Base-by-base conservation (phyloP, 2,888 invertebrate species). In the Andrena flavipes region DNA sequence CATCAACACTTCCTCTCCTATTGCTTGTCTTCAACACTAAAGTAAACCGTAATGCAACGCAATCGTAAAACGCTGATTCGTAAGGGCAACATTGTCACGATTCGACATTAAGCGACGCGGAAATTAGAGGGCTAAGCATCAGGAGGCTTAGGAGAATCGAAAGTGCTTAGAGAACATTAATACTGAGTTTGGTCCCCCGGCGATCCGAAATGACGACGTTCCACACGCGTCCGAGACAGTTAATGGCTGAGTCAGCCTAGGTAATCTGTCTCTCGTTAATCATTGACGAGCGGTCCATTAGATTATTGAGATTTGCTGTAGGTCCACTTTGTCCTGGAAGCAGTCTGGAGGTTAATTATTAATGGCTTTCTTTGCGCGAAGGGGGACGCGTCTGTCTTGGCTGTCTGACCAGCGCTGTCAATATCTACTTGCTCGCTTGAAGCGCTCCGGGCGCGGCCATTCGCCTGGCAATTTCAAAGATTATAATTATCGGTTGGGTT, bases 161-260 rank as follows among this genome's bases (percentile, higher is more conserved):
- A 82, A 86, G 84, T 75, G 69, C 65, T 77, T 48, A 49, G 60
- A 71, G 76, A 83, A 63, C 26, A 63, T 73, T 62, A 67, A 81
- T 71, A 30, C 49, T 35, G 48, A 23, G 71, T 59, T 60, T 10
- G 2, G n/a, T 69, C 79, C 51, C 42, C 1, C 13, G 51, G 79
- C 8, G 75, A 65, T n/a, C n/a, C 23, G 20, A 76, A 77, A 64
- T 71, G 62, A 20, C 49, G 51, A 4, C 23, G 49, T 64, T 29
- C 23, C 23, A 33, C 49, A 54, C 42, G 16, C 70, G 63, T 51
- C 20, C 5, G 33, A 20, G n/a, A 20, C 69, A 67, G 49, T 35
- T 65, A 64, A 78, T 76, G 70, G 72, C 73, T 83, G 82, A 77
- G 26, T 82, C 73, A 73, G 76, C 72, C 4, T 10, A 26, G 74